phyloP scores from a whole-genome alignment of 2,888 invertebrate genomes.

The Xylota sylvarum region DNA sequence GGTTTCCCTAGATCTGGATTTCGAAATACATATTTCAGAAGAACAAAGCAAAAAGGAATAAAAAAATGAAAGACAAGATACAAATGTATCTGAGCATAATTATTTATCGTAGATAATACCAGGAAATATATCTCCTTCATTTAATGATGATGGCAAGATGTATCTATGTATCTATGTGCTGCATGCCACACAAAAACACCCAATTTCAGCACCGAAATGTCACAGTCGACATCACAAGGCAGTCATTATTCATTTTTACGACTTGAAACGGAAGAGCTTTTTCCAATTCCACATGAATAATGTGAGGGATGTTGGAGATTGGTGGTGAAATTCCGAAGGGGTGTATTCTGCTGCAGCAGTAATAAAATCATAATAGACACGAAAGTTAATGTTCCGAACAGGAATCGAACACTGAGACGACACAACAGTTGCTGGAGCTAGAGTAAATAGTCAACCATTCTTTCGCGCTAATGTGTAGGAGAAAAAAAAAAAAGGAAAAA shows the following conservation, averaged over 20 bases:
- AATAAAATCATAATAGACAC: slow-evolving; percentile 76
- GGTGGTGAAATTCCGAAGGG: slow-evolving; percentile 43
- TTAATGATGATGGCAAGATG: slow-evolving; percentile 59
- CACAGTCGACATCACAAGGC: slow-evolving; percentile 75
- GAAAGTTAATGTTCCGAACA: slow-evolving; percentile 74
- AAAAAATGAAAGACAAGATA: slow-evolving; percentile 13
- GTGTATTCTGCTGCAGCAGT: slow-evolving; percentile 64
- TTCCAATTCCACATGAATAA: slow-evolving; percentile 76
- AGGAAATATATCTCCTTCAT: slow-evolving; percentile 59
- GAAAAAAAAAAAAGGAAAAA: slow-evolving; percentile 6
- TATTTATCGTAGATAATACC: slow-evolving; percentile 71
- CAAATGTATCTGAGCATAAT: slow-evolving; percentile 59
- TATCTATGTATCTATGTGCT: slow-evolving; percentile 8
- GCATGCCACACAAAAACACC: slow-evolving; percentile 29
- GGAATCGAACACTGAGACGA: slow-evolving; percentile 44
- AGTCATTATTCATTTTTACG: slow-evolving; percentile 75
- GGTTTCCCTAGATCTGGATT: slow-evolving; percentile 64
- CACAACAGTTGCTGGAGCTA: slow-evolving; percentile 11
- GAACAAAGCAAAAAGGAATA: slow-evolving; percentile 1
- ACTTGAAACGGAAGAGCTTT: slow-evolving; percentile 75
- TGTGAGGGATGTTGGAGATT: slow-evolving; percentile 35
- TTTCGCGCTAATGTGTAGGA: slow-evolving; percentile 23
- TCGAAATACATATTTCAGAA: slow-evolving; percentile 48
- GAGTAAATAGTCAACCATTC: slow-evolving; percentile 45
- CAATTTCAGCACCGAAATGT: slow-evolving; percentile 58